phyloP scores from a whole-genome alignment of 2,797 vertebrate genomes.

The Danionella dracula region DNA sequence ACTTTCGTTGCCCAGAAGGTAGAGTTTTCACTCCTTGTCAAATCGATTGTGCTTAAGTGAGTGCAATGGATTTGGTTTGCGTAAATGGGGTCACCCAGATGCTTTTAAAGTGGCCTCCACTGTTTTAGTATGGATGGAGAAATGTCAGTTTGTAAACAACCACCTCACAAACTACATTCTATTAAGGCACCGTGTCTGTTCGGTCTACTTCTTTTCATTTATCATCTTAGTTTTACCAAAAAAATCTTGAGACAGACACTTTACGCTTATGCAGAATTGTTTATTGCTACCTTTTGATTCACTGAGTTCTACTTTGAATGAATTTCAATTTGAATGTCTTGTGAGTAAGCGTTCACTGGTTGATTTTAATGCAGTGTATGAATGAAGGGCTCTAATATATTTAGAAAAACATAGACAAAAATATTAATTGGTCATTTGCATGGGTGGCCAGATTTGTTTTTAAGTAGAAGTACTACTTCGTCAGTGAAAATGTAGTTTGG shows the following conservation, averaged over 20 bases:
- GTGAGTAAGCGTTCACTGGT: neutral
- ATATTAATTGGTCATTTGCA: neutral
- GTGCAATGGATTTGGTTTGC: constrained; percentile 42
- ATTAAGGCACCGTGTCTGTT: constrained; percentile 2
- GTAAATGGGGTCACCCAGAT: constrained; percentile 24
- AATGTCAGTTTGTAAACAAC: constrained; percentile 14
- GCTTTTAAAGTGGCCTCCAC: constrained; percentile 9
- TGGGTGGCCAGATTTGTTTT: too few species aligned
- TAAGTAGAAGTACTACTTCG: too few species aligned
- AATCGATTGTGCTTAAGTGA: constrained; percentile 54
- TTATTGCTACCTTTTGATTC: too few species aligned
- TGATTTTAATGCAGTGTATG: constrained; percentile 29
- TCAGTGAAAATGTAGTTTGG: too few species aligned
- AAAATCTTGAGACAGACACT: too few species aligned
- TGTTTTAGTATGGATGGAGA: constrained; percentile 4
- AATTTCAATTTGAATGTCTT: constrained; percentile 23
- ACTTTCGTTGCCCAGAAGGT: constrained; percentile 47
- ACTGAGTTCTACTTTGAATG: too few species aligned
- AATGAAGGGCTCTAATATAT: constrained; percentile 13
- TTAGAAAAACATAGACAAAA: constrained; percentile 18
- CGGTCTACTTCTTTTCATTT: constrained; percentile 11
- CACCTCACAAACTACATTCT: neutral
- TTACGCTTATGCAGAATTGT: too few species aligned
- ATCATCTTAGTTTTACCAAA: constrained; percentile 28
- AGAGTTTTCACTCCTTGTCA: constrained; percentile 38